Conservation (phyloP, 2,113 vertebrate genomes). For the Rhinopomastus cyanomelas region DNA sequence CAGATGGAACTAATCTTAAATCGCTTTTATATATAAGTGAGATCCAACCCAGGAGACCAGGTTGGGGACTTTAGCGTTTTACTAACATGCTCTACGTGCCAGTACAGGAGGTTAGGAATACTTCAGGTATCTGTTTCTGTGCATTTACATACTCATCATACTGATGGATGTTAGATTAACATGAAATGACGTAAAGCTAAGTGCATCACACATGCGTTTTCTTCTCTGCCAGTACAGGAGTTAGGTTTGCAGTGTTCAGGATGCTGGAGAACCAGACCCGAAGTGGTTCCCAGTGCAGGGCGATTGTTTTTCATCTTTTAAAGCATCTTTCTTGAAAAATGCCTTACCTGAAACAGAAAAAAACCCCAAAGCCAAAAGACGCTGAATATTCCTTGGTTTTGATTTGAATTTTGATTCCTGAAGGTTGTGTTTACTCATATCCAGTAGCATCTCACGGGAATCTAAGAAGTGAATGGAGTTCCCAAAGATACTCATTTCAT, state of each 20-base stretch:
- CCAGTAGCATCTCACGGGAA: background rate
- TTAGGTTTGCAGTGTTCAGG: background rate
- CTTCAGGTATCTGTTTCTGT: background rate
- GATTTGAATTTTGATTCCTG: background rate
- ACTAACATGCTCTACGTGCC: background rate
- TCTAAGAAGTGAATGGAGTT: background rate
- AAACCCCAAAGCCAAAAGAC: background rate
- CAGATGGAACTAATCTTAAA: background rate
- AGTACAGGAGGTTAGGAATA: background rate
- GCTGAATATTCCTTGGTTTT: background rate
- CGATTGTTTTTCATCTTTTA: background rate
- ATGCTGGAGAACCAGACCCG: conserved; percentile 2
- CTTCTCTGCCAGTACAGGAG: conserved; percentile 4
- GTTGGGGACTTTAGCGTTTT: background rate
- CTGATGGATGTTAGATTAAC: background rate
- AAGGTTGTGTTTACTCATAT: background rate
- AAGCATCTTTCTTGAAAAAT: background rate
- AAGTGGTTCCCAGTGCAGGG: background rate
- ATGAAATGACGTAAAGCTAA: background rate
- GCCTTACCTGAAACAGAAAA: background rate
- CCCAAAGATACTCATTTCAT: background rate
- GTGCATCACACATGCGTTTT: background rate
- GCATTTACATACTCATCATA: background rate
- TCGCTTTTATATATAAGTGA: background rate
- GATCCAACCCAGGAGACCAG: background rate